Evolutionary conservation across 2,797 vertebrate genomes (phyloP), one percentile per base, ranked within the genome.

Genomic region (Fringilla coelebs): DNA sequence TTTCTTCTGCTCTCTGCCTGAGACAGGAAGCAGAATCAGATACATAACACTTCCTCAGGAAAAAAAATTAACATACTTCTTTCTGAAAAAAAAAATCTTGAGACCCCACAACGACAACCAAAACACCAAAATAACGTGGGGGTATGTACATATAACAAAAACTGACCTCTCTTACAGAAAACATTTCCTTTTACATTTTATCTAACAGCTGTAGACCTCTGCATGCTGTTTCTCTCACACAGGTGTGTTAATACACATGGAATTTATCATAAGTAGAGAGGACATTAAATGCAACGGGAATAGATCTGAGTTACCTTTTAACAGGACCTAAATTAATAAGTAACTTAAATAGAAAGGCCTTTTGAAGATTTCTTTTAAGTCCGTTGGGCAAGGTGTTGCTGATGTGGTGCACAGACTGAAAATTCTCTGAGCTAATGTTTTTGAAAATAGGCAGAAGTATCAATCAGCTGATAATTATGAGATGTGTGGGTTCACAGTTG

Each of bases 171-270:
- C 20, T 66, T 67, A 76, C 6, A 66, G 46, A 92, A 92, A 90
- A 82, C 26, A 55, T 58, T 92, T 94, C 51, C 40, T 73, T 78
- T 86, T 78, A 72, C 36, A 66, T 67, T 84, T 92, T 91, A 52
- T 89, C 52, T 94, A 81, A 84, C 24, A 66, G 84, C 49, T 84
- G 58, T 51, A 61, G 45, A 43, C 12, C 28, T 76, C 77, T 79
- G 20, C n/a, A 46, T 28, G 31, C 24, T 51, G 31, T 81, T 86
- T 41, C 38, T 65, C 41, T 77, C 32, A 51, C 70, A 72, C 38
- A 78, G 71, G n/a, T 96, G 43, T 92, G 58, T 85, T 91, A 79
- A 71, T 65, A 74, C 62, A 90, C 43, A 91, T 45, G 45, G 54
- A 85, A 68, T 92, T 92, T 89, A 66, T 81, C 65, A 24, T 55